Conservation (phyloP, 2,888 invertebrate genomes). For the Helleia helle region DNA sequence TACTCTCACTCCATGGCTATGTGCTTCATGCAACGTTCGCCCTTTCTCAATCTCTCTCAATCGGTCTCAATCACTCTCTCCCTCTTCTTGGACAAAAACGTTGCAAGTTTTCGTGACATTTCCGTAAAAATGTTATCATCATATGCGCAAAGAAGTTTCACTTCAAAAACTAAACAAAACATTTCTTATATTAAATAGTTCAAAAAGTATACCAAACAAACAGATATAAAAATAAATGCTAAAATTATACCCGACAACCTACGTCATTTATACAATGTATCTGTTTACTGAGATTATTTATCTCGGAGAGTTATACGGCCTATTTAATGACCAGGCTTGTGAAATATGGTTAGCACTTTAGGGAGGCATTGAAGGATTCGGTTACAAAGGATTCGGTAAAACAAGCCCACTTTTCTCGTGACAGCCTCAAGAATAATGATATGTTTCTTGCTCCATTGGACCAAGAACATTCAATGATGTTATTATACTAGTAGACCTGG, state of each 20-base stretch:
- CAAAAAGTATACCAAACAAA: too few relatives aligned
- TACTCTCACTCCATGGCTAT: too few relatives aligned
- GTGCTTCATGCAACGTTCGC: too few relatives aligned
- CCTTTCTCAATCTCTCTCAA: too few relatives aligned
- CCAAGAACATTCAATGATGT: background rate
- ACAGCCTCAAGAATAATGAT: constrained; percentile 15
- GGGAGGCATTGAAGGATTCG: constrained; percentile 25
- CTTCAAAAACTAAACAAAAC: too few relatives aligned
- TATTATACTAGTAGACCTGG: too few relatives aligned
- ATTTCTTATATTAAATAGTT: too few relatives aligned
- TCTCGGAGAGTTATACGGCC: constrained; percentile 14
- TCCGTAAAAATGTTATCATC: too few relatives aligned
- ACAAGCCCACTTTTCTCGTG: constrained; percentile 21
- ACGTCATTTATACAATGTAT: constrained; percentile 29
- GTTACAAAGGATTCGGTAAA: constrained; percentile 22
- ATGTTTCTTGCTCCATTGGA: constrained; percentile 5
- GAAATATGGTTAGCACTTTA: constrained; percentile 27
- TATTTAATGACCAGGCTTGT: constrained; percentile 27
- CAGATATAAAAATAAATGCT: constrained; percentile 28
- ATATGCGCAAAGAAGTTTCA: too few relatives aligned
- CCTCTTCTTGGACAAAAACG: too few relatives aligned
- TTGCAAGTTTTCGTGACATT: too few relatives aligned
- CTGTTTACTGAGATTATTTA: constrained; percentile 29
- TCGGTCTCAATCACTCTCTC: too few relatives aligned
- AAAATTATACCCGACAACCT: constrained; percentile 26